Evolutionary conservation across 2,797 vertebrate genomes (phyloP).

Genomic region (Neostethus bicornis): DNA sequence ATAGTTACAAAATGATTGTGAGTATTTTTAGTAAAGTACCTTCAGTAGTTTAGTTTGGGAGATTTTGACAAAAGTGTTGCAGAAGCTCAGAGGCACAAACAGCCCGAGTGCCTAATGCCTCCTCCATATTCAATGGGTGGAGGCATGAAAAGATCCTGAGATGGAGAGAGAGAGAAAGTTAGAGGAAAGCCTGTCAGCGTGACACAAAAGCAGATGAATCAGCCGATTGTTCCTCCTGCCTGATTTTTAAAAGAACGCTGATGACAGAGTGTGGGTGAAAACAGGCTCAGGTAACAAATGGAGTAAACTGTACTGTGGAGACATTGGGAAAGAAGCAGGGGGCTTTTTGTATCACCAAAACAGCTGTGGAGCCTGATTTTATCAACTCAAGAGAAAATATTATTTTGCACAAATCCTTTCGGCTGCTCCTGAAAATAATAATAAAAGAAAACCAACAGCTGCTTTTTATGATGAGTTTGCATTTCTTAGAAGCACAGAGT

Average conservation of each 20-base stretch:
- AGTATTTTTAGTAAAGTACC: no score
- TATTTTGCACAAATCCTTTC: no score
- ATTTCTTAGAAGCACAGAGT: no score
- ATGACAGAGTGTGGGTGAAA: conserved; percentile 56
- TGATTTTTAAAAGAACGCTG: conserved; percentile 49
- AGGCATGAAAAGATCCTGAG: no score
- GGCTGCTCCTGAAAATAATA: background rate
- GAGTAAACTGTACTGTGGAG: background rate
- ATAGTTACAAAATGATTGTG: no score
- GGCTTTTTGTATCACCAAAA: conserved; percentile 2
- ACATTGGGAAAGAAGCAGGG: conserved; percentile 13
- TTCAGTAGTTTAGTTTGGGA: no score
- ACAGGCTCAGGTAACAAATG: conserved; percentile 33
- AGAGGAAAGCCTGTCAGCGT: conserved; percentile 33
- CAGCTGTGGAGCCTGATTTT: background rate
- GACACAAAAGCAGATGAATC: conserved; percentile 73
- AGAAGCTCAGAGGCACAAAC: no score
- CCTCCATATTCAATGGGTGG: no score
- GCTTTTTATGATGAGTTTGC: no score
- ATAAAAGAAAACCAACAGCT: no score
- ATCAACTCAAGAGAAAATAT: background rate
- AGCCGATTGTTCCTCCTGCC: conserved; percentile 60
- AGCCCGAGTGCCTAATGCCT: no score
- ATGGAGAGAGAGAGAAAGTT: conserved; percentile 20
- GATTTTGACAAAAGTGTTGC: no score